phyloP scores from a whole-genome alignment of 2,113 vertebrate genomes.

The Meleagris gallopavo region DNA sequence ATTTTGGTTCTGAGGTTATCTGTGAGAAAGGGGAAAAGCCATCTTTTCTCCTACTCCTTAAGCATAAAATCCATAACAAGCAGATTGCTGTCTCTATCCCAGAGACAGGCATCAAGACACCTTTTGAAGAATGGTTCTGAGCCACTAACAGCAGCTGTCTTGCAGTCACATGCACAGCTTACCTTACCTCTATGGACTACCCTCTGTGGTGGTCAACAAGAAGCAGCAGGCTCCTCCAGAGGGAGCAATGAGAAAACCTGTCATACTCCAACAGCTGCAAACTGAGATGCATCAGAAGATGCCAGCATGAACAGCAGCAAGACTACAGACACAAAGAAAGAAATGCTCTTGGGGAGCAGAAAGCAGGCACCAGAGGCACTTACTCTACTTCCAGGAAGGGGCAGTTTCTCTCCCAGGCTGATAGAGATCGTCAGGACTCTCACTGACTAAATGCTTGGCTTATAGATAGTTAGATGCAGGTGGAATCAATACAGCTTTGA shows the following conservation, averaged over 20 bases:
- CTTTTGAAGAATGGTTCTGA: not conserved
- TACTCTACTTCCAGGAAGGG: not conserved
- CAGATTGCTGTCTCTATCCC: not conserved
- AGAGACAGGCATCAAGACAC: not conserved
- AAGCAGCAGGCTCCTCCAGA: not conserved
- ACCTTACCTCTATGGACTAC: not conserved
- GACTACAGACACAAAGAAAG: not conserved
- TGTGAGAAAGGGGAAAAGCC: not conserved
- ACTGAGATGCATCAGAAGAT: not conserved
- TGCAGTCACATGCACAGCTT: accelerated
- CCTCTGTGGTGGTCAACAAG: not conserved
- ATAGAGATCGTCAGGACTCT: not conserved
- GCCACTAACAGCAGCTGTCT: not conserved
- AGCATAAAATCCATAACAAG: not conserved
- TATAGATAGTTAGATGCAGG: not conserved
- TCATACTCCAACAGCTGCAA: not conserved
- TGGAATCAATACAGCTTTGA: not conserved
- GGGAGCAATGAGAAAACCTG: not conserved
- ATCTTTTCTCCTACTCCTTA: not conserved
- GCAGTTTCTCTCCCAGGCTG: not conserved
- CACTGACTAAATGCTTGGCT: not conserved
- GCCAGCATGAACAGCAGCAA: not conserved
- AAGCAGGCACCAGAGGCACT: not conserved
- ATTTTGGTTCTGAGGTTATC: not conserved
- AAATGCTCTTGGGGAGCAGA: not conserved